Evolutionary conservation across 1,140 invertebrate genomes (phyloP).

Genomic region (Trichomalopsis sarcophagae): DNA sequence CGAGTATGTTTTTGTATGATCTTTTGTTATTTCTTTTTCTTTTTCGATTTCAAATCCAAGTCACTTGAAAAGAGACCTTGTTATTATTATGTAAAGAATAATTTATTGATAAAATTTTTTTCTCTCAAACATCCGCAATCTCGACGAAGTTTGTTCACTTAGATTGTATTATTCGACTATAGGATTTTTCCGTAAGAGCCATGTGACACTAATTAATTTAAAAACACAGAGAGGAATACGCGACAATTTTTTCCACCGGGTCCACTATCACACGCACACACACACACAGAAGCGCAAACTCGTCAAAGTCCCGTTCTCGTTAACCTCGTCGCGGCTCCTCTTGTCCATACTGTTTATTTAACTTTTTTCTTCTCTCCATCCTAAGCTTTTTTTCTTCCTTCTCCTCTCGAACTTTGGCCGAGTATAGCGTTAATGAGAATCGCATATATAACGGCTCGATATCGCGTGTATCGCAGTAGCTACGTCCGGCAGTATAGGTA

Average conservation of each 20-base stretch:
- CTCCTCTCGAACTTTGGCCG: not conserved
- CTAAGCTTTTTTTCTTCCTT: not conserved
- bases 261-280: not conserved
- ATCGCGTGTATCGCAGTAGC: not conserved
- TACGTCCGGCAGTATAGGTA: not conserved
- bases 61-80: not conserved
- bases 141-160: no score
- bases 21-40: not conserved
- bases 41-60: not conserved
- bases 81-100: not conserved
- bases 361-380: not conserved
- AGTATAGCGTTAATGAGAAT: conserved; percentile 14
- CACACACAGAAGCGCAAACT: not conserved
- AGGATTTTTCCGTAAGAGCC: not conserved
- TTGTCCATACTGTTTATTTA: not conserved
- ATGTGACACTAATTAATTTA: not conserved
- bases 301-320: conserved; percentile 2
- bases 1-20: no score
- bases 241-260: not conserved
- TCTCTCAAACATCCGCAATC: not conserved
- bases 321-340: conserved; percentile 8
- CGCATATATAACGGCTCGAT: not conserved
- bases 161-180: no score
- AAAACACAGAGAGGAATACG: not conserved
- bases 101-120: not conserved